phyloP scores from a whole-genome alignment of 2,797 vertebrate genomes.

The Hypotaenidia philippensis region DNA sequence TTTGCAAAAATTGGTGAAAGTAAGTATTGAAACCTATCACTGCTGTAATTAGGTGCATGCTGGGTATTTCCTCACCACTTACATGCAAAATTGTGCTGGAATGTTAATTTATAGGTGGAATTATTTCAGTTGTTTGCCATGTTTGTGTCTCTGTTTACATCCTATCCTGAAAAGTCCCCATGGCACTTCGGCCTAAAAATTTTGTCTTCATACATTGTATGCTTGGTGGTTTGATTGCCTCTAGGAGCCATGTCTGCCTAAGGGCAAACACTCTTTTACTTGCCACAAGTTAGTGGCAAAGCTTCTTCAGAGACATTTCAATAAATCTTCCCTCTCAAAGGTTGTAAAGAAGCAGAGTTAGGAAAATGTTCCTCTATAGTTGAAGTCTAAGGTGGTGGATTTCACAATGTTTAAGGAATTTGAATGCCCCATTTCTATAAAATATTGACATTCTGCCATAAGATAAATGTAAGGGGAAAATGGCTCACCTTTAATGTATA shows the following conservation, averaged over 20 bases:
- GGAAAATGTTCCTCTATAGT: background rate
- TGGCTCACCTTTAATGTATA: background rate
- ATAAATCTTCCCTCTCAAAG: background rate
- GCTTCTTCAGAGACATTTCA: background rate
- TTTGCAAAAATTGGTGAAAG: background rate
- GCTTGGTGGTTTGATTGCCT: background rate
- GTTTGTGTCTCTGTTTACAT: background rate
- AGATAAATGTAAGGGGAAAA: background rate
- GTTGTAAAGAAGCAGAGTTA: background rate
- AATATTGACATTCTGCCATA: background rate
- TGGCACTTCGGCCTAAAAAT: background rate
- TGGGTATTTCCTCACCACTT: background rate
- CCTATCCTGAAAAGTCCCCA: background rate
- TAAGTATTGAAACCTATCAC: background rate
- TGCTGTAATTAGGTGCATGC: background rate
- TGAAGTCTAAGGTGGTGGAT: background rate
- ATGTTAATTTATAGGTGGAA: background rate
- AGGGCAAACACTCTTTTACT: background rate
- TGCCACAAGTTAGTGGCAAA: background rate
- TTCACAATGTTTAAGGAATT: background rate
- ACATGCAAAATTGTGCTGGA: background rate
- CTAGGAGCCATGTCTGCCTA: background rate
- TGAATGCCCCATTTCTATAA: background rate
- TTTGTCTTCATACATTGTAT: background rate
- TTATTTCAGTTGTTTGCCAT: background rate